These are phyloP conservation scores for Cephus cinctus DNA, from an alignment of 1,140 invertebrate species.

Conservation along the genomic window DNA sequence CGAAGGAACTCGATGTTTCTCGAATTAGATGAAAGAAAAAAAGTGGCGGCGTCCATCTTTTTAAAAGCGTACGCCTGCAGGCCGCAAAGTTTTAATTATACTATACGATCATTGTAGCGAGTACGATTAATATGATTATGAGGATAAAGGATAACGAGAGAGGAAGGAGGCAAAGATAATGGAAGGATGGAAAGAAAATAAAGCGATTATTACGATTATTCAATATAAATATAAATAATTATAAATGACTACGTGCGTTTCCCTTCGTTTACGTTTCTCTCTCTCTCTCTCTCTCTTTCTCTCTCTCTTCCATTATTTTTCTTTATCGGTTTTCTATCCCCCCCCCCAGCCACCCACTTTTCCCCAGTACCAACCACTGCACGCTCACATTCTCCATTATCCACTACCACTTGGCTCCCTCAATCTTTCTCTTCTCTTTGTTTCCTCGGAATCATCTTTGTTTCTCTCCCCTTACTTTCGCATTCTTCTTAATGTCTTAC, in stretches of 20 bases:
- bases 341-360: too few species aligned
- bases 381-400: too few species aligned
- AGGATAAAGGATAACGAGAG: conserved; percentile 18
- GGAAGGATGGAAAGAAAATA: conserved; percentile 15
- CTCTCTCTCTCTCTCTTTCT: too few species aligned
- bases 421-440: too few species aligned
- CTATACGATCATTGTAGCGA: conserved; percentile 44
- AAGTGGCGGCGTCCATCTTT: too few species aligned
- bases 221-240: conserved; percentile 45
- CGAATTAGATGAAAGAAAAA: conserved; percentile 22
- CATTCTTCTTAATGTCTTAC: too few species aligned
- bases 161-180: background rate
- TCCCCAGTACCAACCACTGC: conserved; percentile 22
- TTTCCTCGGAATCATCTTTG: too few species aligned
- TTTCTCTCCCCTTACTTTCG: too few species aligned
- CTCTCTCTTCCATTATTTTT: too few species aligned
- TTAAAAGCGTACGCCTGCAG: conserved; percentile 38
- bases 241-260: conserved; percentile 32
- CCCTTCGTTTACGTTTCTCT: too few species aligned
- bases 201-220: conserved; percentile 9
- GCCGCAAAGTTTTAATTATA: conserved; percentile 47
- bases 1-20: conserved; percentile 12
- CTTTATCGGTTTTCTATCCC: too few species aligned
- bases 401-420: too few species aligned
- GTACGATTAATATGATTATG: conserved; percentile 48